Base-by-base conservation (phyloP, 2,797 vertebrate species). In the Antennarius maculatus region DNA sequence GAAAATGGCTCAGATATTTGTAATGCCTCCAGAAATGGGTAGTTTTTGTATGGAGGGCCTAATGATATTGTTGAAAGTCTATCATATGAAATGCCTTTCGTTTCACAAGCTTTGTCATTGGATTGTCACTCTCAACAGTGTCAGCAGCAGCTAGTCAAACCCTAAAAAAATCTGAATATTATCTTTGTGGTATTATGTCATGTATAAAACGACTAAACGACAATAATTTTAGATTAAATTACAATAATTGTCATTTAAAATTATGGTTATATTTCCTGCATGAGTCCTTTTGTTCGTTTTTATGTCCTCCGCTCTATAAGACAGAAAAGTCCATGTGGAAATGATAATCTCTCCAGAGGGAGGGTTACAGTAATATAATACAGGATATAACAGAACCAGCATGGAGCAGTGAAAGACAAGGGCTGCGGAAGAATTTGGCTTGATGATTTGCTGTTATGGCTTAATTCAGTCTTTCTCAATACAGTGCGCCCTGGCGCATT, bases 31-130 rank as follows among this genome's bases (percentile, higher is more conserved):
- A 88, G 81, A 88, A 86, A 82, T 71, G 64, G 76, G 49, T 82
- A 48, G 80, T 85, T 77, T 83, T 68, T 71, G 67, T 77, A 77
- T 28, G 54, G 66, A 74, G 71, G 74, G 74, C 85, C 58, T 85
- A 84, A 85, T 85, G 81, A 86, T 88, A 87, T 86, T 86, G 86
- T 85, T 70, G 37, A 39, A 39, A 74, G 71, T 86, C 89, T 74
- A 88, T 90, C 84, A 88, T 85, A 70, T 71, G 76, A 83, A 88
- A 90, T 86, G 67, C 78, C 56, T 82, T 67, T 83, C 77, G 79
- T 85, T 84, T 78, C 66, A 49, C 46, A 16, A 79, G 55, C 56
- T 72, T 69, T 74, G 71, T 73, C 76, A 60, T 73, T 72, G 80
- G 74, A 85, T 89, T 89, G 71, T 86, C 71, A 68, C 73, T 71